phyloP scores from a whole-genome alignment of 2,888 invertebrate genomes.

The Coenonympha glycerion region DNA sequence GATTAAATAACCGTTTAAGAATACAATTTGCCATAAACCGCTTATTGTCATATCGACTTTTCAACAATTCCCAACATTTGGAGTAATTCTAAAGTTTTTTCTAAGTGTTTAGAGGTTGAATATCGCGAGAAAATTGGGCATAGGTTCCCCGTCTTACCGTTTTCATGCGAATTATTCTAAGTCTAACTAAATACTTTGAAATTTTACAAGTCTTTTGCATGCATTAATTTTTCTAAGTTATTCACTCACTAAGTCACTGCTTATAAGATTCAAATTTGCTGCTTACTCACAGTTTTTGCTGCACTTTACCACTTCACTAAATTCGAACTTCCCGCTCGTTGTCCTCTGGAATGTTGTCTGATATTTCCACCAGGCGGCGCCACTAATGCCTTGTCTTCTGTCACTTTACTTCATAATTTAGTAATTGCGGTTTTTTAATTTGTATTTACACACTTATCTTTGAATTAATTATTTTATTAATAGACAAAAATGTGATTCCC shows the following conservation, averaged over 20 bases:
- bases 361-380: neutral
- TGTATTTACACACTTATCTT: no score
- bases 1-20: constrained; percentile 27
- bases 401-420: no score
- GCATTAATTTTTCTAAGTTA: neutral
- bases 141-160: neutral
- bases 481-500: no score
- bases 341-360: no score
- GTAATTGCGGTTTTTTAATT: no score
- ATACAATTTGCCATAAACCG: constrained; percentile 23
- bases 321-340: neutral
- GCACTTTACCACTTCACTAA: neutral
- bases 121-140: neutral
- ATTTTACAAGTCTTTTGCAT: neutral
- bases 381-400: no score
- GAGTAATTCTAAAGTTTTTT: no score
- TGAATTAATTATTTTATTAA: no score
- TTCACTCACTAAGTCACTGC: no score
- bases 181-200: neutral
- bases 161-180: neutral
- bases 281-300: no score
- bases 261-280: no score
- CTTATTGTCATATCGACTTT: constrained; percentile 27
- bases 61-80: constrained; percentile 26
- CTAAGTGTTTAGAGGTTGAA: neutral